These are phyloP conservation scores for Pollachius pollachius DNA, from an alignment of 2,113 vertebrate species.

Conservation along the genomic window DNA sequence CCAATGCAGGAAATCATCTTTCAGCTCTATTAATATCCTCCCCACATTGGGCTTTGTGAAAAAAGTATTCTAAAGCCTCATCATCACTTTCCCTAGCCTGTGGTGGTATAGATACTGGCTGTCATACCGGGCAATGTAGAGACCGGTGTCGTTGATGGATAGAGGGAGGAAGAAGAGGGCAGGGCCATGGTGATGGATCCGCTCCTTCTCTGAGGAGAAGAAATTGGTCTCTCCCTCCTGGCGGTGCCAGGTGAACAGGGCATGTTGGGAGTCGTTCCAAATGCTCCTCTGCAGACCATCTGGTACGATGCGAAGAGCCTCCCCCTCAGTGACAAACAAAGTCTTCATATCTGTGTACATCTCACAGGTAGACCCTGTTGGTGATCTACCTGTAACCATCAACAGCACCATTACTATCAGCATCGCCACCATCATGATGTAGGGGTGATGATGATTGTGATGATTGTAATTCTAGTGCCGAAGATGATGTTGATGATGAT, in stretches of 20 bases:
- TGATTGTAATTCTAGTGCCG: too few relatives aligned
- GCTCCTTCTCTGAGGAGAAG: neutral
- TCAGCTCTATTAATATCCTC: too few relatives aligned
- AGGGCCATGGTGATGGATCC: conserved; percentile 17
- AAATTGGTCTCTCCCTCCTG: neutral
- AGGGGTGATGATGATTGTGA: too few relatives aligned
- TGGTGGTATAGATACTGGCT: too few relatives aligned
- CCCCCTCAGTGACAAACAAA: conserved; percentile 18
- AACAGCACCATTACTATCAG: too few relatives aligned
- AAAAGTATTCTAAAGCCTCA: too few relatives aligned
- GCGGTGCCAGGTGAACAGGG: conserved; percentile 33
- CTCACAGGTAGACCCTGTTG: neutral
- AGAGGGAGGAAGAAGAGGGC: conserved; percentile 37
- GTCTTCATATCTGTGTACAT: neutral
- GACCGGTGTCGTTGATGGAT: conserved; percentile 12
- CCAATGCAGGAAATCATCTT: too few relatives aligned
- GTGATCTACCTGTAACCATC: too few relatives aligned
- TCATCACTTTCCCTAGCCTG: too few relatives aligned
- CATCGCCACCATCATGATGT: too few relatives aligned
- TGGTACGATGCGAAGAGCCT: conserved; percentile 25
- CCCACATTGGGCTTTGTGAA: too few relatives aligned
- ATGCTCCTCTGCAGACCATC: fast-evolving
- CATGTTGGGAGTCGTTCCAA: fast-evolving
- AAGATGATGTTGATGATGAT: too few relatives aligned
- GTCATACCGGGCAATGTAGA: conserved; percentile 39